Evolutionary conservation across 2,888 invertebrate species (phyloP).

Genomic region (Caenorhabditis japonica): DNA sequence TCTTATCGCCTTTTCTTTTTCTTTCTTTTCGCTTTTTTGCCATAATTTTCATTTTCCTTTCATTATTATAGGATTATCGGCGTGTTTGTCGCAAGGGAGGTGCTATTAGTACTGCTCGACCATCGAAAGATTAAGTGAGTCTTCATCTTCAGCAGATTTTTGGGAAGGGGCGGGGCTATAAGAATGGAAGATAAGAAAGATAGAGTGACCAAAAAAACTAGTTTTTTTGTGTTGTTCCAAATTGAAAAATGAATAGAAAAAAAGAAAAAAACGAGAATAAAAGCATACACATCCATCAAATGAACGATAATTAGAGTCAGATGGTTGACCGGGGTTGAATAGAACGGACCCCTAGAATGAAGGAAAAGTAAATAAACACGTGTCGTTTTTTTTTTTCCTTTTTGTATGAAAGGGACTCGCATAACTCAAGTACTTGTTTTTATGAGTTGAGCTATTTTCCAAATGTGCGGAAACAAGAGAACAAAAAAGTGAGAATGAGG

Average conservation of each 20-base stretch:
- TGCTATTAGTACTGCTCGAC: slow-evolving; percentile 47
- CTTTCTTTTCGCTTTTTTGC: neutral
- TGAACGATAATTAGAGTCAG: slow-evolving; percentile 42
- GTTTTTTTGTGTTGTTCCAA: slow-evolving; percentile 1
- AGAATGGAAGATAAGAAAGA: too few species aligned
- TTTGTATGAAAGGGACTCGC: too few species aligned
- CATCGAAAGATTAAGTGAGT: slow-evolving; percentile 48
- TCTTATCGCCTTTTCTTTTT: neutral
- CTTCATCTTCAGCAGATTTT: too few species aligned
- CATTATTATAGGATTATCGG: slow-evolving; percentile 50
- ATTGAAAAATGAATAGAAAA: neutral
- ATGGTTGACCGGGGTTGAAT: slow-evolving; percentile 13
- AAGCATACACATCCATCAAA: slow-evolving; percentile 44
- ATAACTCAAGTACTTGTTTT: too few species aligned
- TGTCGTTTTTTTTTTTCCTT: too few species aligned
- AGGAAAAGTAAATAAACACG: neutral
- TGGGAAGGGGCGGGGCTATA: too few species aligned
- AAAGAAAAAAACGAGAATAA: slow-evolving; percentile 14
- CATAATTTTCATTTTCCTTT: too few species aligned
- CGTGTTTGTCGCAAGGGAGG: slow-evolving; percentile 48
- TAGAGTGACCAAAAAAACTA: too few species aligned
- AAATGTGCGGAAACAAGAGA: too few species aligned
- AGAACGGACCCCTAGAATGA: too few species aligned
- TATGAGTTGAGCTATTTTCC: too few species aligned
- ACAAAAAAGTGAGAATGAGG: too few species aligned